Evolutionary conservation across 2,797 vertebrate species (phyloP).

Genomic region (Pogoniulus pusillus): DNA sequence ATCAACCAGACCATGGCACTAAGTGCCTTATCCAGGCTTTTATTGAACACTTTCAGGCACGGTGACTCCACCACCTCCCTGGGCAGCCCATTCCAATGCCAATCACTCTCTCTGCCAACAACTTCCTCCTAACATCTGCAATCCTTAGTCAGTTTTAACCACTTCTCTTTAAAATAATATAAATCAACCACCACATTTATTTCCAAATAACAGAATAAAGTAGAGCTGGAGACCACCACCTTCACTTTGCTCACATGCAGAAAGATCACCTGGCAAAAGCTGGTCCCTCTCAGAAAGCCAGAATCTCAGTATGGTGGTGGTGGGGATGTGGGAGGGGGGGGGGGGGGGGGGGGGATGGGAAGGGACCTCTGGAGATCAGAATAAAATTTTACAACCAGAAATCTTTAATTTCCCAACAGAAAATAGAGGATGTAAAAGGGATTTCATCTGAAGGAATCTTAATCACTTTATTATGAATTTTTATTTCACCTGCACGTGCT

Average conservation of each 20-base stretch:
- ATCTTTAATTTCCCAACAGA: neutral
- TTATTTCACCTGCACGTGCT: neutral
- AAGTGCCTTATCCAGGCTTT: too few relatives aligned
- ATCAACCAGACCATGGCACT: too few relatives aligned
- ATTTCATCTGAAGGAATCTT: neutral
- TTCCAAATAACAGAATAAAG: neutral
- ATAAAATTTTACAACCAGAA: neutral
- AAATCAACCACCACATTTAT: neutral
- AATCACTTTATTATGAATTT: neutral
- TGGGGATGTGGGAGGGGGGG: too few relatives aligned
- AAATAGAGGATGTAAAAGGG: neutral
- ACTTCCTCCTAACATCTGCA: too few relatives aligned
- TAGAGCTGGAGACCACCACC: too few relatives aligned
- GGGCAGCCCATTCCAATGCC: too few relatives aligned
- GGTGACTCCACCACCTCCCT: too few relatives aligned
- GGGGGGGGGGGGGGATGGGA: too few relatives aligned
- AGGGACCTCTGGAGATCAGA: neutral
- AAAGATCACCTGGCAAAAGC: fast-evolving
- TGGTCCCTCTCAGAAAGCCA: fast-evolving
- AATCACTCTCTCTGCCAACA: too few relatives aligned
- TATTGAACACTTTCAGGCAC: too few relatives aligned
- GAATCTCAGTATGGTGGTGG: too few relatives aligned
- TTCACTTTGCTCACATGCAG: neutral
- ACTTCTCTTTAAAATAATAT: too few relatives aligned
- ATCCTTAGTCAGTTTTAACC: neutral